These are phyloP conservation scores for Andrena minutula DNA, from an alignment of 2,888 invertebrate species.

Conservation along the genomic window DNA sequence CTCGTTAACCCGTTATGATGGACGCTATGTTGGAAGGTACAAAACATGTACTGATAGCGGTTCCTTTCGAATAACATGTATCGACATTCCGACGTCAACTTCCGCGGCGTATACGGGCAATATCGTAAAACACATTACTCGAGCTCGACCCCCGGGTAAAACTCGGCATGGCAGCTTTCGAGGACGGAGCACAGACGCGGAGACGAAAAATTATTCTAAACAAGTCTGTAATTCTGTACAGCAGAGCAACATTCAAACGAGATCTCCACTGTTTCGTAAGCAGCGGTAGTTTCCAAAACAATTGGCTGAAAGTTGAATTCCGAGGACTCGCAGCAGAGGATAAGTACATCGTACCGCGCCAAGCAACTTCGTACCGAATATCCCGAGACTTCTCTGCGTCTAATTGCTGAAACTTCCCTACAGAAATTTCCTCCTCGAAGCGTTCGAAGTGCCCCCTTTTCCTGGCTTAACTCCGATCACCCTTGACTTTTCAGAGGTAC, in stretches of 20 bases:
- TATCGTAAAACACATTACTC: background rate
- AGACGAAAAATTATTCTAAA: background rate
- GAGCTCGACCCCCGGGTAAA: background rate
- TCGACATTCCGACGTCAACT: background rate
- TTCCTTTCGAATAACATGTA: background rate
- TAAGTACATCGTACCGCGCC: background rate
- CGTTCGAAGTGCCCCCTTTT: background rate
- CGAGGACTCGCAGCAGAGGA: background rate
- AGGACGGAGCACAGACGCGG: background rate
- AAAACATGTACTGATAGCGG: background rate
- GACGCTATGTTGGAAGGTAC: background rate
- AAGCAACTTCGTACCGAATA: background rate
- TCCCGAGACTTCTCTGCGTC: background rate
- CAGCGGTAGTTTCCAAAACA: background rate
- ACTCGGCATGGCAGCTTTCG: background rate
- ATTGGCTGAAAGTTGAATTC: background rate
- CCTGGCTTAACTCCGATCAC: background rate
- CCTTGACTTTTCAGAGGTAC: slow-evolving; percentile 74
- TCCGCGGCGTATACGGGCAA: background rate
- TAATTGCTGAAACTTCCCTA: background rate
- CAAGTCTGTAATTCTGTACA: too few relatives aligned
- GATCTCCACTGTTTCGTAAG: background rate
- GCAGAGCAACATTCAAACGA: background rate
- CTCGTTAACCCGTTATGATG: background rate
- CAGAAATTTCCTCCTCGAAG: background rate